phyloP scores from a whole-genome alignment of 2,888 invertebrate genomes.

The Galerucella nymphaeae region DNA sequence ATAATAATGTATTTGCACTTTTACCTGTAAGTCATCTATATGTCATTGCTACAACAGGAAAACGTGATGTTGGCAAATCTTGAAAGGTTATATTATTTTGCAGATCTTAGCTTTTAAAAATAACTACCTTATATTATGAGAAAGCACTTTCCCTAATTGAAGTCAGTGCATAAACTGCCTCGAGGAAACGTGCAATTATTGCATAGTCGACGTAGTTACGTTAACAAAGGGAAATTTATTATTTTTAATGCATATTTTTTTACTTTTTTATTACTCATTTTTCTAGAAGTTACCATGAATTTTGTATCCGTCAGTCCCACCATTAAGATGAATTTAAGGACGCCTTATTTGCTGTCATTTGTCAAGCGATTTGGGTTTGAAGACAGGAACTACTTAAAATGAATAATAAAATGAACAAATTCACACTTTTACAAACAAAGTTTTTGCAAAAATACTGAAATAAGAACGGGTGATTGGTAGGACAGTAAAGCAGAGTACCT shows the following conservation, averaged over 20 bases:
- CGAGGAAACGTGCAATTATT: not conserved
- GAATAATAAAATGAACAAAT: no score
- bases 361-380: no score
- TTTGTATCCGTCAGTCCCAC: no score
- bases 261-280: no score
- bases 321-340: no score
- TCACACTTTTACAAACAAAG: no score
- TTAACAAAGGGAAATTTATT: not conserved
- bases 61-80: constrained; percentile 44
- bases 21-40: constrained; percentile 19
- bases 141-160: constrained; percentile 32
- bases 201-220: constrained; percentile 1
- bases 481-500: no score
- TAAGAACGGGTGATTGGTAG: no score
- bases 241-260: not conserved
- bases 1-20: constrained; percentile 27
- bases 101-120: constrained; percentile 10
- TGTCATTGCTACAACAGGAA: constrained; percentile 43
- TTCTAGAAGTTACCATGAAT: no score
- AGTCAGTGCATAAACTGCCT: constrained; percentile 12
- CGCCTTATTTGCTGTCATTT: no score
- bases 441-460: no score
- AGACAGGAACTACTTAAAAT: no score
- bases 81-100: constrained; percentile 39
- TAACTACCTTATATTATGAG: constrained; percentile 28